These are phyloP conservation scores for Nasalis larvatus DNA, from an alignment of 2,113 vertebrate genomes.

Conservation along the genomic window DNA sequence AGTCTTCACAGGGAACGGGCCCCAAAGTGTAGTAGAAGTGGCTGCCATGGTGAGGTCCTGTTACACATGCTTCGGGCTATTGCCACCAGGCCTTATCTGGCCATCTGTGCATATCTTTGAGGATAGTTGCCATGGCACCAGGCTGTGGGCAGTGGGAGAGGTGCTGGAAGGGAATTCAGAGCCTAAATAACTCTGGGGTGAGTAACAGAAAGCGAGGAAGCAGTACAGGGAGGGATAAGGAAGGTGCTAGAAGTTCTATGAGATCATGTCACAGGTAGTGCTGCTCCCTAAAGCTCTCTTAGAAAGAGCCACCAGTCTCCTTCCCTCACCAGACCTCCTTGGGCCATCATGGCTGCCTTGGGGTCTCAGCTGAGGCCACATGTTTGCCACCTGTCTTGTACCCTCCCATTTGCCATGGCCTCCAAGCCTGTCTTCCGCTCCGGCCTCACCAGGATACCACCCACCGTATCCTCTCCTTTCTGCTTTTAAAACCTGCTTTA, in stretches of 20 bases:
- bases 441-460: not conserved
- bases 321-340: not conserved
- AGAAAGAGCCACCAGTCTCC: not conserved
- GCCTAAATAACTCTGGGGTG: not conserved
- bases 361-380: not conserved
- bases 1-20: rapidly evolving
- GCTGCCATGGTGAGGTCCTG: not conserved
- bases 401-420: not conserved
- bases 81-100: not conserved
- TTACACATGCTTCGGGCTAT: not conserved
- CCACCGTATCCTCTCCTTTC: not conserved
- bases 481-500: not conserved
- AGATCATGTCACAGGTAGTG: not conserved
- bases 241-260: not conserved
- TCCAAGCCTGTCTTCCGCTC: not conserved
- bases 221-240: not conserved
- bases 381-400: not conserved
- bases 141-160: not conserved
- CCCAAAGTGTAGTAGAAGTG: not conserved
- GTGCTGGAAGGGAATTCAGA: not conserved
- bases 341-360: not conserved
- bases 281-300: not conserved
- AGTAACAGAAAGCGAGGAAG: too few species aligned
- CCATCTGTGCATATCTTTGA: not conserved
- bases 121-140: not conserved